These are phyloP conservation scores for Athene cunicularia DNA, from an alignment of 2,113 vertebrate species.

Conservation along the genomic window DNA sequence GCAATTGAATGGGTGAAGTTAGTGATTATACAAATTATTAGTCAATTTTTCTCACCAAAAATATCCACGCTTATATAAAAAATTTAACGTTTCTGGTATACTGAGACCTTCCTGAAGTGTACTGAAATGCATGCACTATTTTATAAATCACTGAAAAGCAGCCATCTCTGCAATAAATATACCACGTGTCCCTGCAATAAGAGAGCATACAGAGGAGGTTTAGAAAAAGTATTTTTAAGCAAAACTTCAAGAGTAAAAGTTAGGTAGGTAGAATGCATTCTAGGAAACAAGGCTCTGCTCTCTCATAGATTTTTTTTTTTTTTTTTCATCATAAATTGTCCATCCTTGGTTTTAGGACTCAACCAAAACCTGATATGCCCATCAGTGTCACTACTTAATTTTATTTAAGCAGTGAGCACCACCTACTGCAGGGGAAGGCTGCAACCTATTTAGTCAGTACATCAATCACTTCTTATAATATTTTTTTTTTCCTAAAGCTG, in stretches of 20 bases:
- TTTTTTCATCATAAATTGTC: neutral
- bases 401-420: conserved; percentile 61
- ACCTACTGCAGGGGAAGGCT: conserved; percentile 66
- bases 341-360: neutral
- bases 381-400: conserved; percentile 23
- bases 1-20: neutral
- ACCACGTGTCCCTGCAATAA: neutral
- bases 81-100: neutral
- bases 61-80: neutral
- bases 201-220: neutral
- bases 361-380: neutral
- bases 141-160: neutral
- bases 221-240: neutral
- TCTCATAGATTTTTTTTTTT: neutral
- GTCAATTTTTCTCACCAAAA: neutral
- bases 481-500: conserved; percentile 42
- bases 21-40: neutral
- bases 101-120: neutral
- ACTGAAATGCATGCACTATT: neutral
- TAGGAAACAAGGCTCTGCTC: neutral
- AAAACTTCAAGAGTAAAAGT: neutral
- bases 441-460: conserved; percentile 34
- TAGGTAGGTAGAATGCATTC: neutral
- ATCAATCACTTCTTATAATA: conserved; percentile 49
- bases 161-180: neutral